phyloP scores from a whole-genome alignment of 2,888 invertebrate genomes.

The Drosophila koepferae region DNA sequence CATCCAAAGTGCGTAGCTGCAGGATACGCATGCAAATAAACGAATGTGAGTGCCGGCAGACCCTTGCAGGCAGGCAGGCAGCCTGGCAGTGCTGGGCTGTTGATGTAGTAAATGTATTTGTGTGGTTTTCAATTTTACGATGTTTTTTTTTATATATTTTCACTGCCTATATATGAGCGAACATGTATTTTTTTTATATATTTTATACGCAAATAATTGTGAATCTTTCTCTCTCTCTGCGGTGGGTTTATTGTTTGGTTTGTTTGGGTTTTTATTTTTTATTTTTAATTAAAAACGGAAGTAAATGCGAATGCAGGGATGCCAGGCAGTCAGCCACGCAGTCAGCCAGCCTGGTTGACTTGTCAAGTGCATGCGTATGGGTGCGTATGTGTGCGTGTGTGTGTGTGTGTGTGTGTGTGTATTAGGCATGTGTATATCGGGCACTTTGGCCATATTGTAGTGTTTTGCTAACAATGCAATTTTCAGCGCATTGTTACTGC shows the following conservation, averaged over 20 bases:
- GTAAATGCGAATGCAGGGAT: slow-evolving; percentile 63
- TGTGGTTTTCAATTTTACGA: slow-evolving; percentile 72
- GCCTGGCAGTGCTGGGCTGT: slow-evolving; percentile 19
- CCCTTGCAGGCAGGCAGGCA: slow-evolving; percentile 45
- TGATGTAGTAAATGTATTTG: slow-evolving; percentile 64
- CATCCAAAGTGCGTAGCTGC: slow-evolving; percentile 72
- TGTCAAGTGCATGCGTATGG: slow-evolving; percentile 60
- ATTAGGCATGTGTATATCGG: slow-evolving; percentile 33
- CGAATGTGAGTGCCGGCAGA: slow-evolving; percentile 56
- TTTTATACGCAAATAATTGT: slow-evolving; percentile 78
- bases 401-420: slow-evolving; percentile 26
- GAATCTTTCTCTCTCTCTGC: slow-evolving; percentile 64
- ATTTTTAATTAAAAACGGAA: slow-evolving; percentile 82
- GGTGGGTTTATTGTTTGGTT: slow-evolving; percentile 77
- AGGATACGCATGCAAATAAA: slow-evolving; percentile 71
- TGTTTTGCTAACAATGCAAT: slow-evolving; percentile 82
- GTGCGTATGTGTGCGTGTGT: background rate
- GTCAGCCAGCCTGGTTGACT: slow-evolving; percentile 48
- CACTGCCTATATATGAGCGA: slow-evolving; percentile 2
- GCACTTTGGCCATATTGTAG: slow-evolving; percentile 82
- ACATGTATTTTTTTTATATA: slow-evolving; percentile 45
- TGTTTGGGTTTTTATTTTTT: slow-evolving; percentile 70
- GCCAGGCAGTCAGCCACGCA: slow-evolving; percentile 32
- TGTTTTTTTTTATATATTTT: slow-evolving; percentile 28
- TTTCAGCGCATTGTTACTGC: slow-evolving; percentile 74